Percentiles rank a stretch among this genome's conserved stretches.
phyloP scores from a whole-genome alignment of 2,113 vertebrate genomes.

The Labeo rohita region DNA sequence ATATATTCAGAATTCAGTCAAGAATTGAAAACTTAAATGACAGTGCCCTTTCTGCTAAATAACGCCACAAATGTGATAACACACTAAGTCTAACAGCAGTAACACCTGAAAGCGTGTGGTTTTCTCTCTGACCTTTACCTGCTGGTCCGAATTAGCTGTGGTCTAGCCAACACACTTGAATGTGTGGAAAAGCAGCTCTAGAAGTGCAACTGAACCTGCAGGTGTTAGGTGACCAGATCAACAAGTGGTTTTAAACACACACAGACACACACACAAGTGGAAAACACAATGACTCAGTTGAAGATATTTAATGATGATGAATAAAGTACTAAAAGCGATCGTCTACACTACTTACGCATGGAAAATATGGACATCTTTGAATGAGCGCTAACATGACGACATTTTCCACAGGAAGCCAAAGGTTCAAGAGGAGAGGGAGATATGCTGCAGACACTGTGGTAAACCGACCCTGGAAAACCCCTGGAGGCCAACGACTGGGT shows the following conservation, averaged over 20 bases:
- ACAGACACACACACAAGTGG: neutral
- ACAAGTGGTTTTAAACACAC: neutral
- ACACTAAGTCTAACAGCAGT: neutral
- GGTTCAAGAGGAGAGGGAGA: constrained; percentile 44
- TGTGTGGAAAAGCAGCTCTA: neutral
- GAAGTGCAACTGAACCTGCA: neutral
- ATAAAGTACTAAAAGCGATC: neutral
- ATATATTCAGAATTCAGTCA: no score
- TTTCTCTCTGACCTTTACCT: constrained; percentile 8
- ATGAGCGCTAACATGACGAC: neutral
- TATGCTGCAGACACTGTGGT: constrained; percentile 44
- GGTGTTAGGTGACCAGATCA: constrained; percentile 11
- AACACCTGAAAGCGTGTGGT: neutral
- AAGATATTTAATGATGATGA: neutral
- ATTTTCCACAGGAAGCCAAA: constrained; percentile 55
- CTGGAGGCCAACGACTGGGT: constrained; percentile 42
- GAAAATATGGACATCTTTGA: constrained; percentile 27
- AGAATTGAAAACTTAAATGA: neutral
- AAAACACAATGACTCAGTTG: neutral
- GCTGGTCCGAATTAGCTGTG: constrained; percentile 25
- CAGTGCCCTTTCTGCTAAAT: neutral
- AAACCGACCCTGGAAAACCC: constrained; percentile 38
- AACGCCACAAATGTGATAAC: neutral
- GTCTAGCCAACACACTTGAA: neutral
- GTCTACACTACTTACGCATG: neutral